Evolutionary conservation across 2,797 vertebrate genomes (phyloP), one percentile per base, ranked within the genome.

Genomic region (Enteromius treurensis): DNA sequence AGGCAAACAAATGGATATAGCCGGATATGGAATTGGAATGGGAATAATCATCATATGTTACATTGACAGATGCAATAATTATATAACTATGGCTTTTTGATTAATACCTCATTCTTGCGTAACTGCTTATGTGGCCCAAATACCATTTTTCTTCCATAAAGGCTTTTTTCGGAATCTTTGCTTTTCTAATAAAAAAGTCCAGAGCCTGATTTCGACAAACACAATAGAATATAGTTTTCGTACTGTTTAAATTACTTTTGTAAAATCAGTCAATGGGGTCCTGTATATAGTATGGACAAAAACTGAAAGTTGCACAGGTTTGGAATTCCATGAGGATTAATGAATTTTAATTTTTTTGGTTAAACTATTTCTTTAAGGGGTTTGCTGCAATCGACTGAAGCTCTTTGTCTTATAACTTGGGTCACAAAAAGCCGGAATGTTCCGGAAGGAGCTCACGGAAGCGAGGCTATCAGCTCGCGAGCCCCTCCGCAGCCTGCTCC

Each of bases 381-480:
- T 37, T 55, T 75, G 11, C 37, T 75, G 53, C n/a, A 45, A 19
- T 42, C 1, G 40, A 49, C 78, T 62, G 60, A 81, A 80, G 73
- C 80, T 90, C 90, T 92, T 93, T 94, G 91, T 93, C 92, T 91
- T 95, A 93, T 92, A 92, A 89, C 87, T 89, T 89, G 88, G 90
- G 93, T 93, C 93, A 93, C 91, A 92, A 93, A 93, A 93, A 91
- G 34, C 90, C 91, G 92, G 93, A 94, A 94, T 93, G 92, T 90
- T 86, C 89, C 92, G 92, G 92, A 94, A 94, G 93, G 93, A 93
- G 93, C 92, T 91, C 86, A 87, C 86, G 89, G 93, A 90, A 90
- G 91, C 88, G 91, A 90, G 88, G 89, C 92, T 94, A 94, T 93
- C 92, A 91, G 86, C 88, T 86, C 83, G 85, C 68, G 68, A 83